Evolutionary conservation across 2,888 invertebrate genomes (phyloP), one percentile per base, ranked within the genome.

Genomic region (Poecilobothrus nobilitatus): DNA sequence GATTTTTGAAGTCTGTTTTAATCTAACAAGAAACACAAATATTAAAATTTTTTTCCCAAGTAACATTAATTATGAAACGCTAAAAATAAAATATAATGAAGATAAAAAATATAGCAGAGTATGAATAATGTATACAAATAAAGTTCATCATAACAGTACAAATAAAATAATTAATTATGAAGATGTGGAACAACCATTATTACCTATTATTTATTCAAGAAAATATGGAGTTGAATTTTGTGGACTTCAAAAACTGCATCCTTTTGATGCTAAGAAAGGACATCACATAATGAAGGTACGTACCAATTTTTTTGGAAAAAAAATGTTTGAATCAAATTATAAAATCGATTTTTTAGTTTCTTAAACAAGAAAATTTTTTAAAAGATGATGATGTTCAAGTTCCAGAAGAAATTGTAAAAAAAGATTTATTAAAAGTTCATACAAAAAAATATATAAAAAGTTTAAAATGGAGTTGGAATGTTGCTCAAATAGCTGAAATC

Each of bases 191-290:
- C 18, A 6, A 53, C 53, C 53, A 15, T n/a, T 53, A 18, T 53
- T 53, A 53, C 53, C 95, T 0, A 87, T 95, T 70, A 86, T 95
- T 2, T 95, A 93, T 78, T 84, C 89, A 71, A 82, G 86, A 20
- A 87, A 88, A 68, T 95, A 95, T 80, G 91, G 92, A 78, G 92
- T 95, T 44, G 86, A 86, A 41, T 91, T 94, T 79, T 83, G 86
- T 76, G 93, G 94, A 15, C 82, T 95, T 70, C 92, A 95, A 79
- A 91, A 88, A 78, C 83, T 92, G 15, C 95, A 95, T 83, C 89
- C 94, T 0, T 95, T 95, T 79, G 95, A 95, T 84, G 87, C 94
- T 0, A 87, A 87, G 72, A 95, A 95, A 84, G 95, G 95, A 89
- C 88, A 88, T 71, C 87, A 90, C 76, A 87, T 95, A 73, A 86